Percentiles rank a stretch among this genome's conserved stretches.
phyloP scores from a whole-genome alignment of 92 coral and sea anemone genomes.

The Actinernus sp. region DNA sequence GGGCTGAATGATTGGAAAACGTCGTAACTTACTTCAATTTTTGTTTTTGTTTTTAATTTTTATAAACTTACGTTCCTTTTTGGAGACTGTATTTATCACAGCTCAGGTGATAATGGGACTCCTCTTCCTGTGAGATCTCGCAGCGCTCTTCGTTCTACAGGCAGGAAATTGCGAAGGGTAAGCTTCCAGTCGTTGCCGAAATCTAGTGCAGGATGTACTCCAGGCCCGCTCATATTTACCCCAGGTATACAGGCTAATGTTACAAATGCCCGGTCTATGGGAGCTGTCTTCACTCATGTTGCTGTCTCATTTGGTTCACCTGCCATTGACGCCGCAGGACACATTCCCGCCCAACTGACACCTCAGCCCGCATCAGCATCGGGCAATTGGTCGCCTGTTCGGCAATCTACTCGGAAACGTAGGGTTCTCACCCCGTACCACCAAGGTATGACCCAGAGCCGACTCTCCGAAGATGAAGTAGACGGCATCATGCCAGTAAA shows the following conservation, averaged over 20 bases:
- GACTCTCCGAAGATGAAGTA: too few species aligned
- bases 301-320: conserved; percentile 38
- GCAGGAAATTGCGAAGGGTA: too few species aligned
- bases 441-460: too few species aligned
- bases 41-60: too few species aligned
- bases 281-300: conserved; percentile 19
- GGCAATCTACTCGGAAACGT: conserved; percentile 23
- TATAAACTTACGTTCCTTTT: too few species aligned
- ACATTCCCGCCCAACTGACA: neutral
- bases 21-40: too few species aligned
- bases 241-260: conserved; percentile 1
- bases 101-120: neutral
- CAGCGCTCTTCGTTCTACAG: too few species aligned
- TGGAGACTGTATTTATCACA: too few species aligned
- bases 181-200: too few species aligned
- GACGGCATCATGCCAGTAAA: neutral
- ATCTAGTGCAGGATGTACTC: conserved; percentile 36
- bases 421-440: conserved; percentile 37
- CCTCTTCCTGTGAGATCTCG: neutral
- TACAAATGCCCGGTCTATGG: neutral
- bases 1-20: too few species aligned
- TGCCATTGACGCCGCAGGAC: neutral
- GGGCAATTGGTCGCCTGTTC: conserved; percentile 10
- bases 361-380: neutral
- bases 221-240: conserved; percentile 27